Evolutionary conservation across 2,888 invertebrate genomes (phyloP).

Genomic region (Noctua fimbriata): DNA sequence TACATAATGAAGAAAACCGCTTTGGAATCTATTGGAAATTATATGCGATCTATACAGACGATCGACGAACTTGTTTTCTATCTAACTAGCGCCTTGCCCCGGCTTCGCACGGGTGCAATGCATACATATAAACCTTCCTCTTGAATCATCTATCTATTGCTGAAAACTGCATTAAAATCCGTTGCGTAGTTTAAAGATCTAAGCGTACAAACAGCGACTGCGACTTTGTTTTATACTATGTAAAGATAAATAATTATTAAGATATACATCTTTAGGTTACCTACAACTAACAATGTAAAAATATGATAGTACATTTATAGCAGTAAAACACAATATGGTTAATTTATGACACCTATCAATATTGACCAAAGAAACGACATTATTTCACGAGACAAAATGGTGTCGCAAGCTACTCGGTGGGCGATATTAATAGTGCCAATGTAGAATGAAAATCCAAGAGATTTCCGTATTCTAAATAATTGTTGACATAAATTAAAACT

Average conservation of each 20-base stretch:
- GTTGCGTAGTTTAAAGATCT: no score
- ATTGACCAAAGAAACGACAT: constrained; percentile 46
- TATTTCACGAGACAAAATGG: constrained; percentile 63
- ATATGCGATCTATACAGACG: no score
- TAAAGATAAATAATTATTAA: background rate
- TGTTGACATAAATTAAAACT: constrained; percentile 80
- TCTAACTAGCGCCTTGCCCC: no score
- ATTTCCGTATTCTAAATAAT: constrained; percentile 79
- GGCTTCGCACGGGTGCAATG: no score
- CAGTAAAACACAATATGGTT: constrained; percentile 16
- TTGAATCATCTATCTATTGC: no score
- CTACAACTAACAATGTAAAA: background rate
- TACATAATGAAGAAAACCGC: background rate
- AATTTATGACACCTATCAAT: constrained; percentile 55
- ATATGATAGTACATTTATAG: constrained; percentile 21
- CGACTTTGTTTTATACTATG: no score
- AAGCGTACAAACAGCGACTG: no score
- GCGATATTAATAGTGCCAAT: constrained; percentile 74
- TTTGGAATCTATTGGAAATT: background rate
- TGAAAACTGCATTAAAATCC: no score
- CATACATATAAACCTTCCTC: no score
- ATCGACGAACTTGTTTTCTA: no score
- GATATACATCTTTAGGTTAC: background rate
- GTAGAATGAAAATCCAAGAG: constrained; percentile 74
- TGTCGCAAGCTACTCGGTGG: constrained; percentile 65